Evolutionary conservation across 2,113 vertebrate genomes (phyloP).

Genomic region (Periophthalmodon schlosseri): DNA sequence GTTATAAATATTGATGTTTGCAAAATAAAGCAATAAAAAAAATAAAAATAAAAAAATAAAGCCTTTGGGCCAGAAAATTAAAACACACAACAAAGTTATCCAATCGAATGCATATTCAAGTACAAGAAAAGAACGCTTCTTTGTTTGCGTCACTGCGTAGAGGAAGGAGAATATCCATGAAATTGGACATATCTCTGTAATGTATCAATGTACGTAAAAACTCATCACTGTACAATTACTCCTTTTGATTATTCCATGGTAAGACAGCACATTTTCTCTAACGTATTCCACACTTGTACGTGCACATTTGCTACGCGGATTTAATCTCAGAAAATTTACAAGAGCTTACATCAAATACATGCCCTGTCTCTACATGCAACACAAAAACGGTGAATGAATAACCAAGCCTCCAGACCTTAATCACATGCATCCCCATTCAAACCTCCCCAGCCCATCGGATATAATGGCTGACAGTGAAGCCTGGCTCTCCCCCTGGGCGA

Average conservation of each 20-base stretch:
- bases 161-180: neutral
- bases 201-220: neutral
- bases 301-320: neutral
- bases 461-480: neutral
- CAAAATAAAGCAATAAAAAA: too few species aligned
- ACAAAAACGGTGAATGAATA: neutral
- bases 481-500: constrained; percentile 16
- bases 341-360: neutral
- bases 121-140: neutral
- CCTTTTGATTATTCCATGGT: neutral
- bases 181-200: neutral
- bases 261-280: neutral
- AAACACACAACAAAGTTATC: too few species aligned
- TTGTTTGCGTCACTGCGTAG: neutral
- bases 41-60: too few species aligned
- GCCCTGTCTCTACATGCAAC: neutral
- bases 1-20: too few species aligned
- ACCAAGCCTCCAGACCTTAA: constrained; percentile 7
- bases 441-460: neutral
- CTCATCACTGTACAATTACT: neutral
- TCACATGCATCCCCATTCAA: neutral
- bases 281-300: neutral
- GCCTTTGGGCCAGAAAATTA: too few species aligned
- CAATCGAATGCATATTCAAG: too few species aligned
- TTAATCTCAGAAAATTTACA: neutral